These are phyloP conservation scores for Poeciliopsis infans DNA, from an alignment of 2,797 vertebrate genomes.

Conservation along the genomic window DNA sequence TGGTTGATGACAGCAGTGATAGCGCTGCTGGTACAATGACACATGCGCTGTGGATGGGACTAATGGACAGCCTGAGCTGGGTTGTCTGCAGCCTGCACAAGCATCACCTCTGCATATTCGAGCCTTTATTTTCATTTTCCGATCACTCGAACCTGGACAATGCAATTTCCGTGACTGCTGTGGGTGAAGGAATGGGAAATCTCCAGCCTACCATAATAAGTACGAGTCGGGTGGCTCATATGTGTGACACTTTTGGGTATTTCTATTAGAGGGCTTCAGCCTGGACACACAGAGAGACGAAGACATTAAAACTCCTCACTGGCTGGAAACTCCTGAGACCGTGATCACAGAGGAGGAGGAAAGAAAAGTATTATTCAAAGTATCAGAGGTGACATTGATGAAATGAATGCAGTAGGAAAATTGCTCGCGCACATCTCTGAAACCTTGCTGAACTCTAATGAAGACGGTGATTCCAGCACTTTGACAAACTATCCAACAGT, in stretches of 20 bases:
- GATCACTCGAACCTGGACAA: neutral
- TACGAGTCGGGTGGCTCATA: neutral
- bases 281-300: neutral
- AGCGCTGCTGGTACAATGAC: constrained; percentile 14
- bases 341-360: neutral
- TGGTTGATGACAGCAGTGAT: constrained; percentile 36
- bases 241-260: neutral
- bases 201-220: neutral
- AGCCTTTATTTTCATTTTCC: neutral
- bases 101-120: too few species aligned
- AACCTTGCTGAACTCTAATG: neutral
- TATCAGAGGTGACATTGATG: neutral
- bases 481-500: neutral
- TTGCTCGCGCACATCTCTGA: neutral
- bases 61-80: neutral
- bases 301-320: neutral
- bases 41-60: neutral
- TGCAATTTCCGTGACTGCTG: neutral
- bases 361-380: neutral
- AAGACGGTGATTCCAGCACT: neutral
- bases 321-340: constrained; percentile 1
- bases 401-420: neutral
- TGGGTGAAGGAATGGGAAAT: neutral
- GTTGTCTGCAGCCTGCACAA: neutral
- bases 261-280: neutral